phyloP scores from a whole-genome alignment of 2,888 invertebrate species.

The Drosophila prostipennis region DNA sequence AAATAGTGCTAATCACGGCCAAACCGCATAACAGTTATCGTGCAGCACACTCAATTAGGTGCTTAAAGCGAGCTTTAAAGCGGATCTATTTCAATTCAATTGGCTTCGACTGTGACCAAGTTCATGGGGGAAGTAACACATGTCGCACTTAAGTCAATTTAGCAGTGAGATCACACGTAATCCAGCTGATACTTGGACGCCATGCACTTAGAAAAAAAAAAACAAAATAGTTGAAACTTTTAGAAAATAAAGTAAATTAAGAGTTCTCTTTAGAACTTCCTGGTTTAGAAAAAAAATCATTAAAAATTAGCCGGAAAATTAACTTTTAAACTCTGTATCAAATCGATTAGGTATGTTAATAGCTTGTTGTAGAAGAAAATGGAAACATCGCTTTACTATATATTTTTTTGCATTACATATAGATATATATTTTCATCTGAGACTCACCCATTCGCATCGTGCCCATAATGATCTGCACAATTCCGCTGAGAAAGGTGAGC shows the following conservation, averaged over 20 bases:
- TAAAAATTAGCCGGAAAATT: background rate
- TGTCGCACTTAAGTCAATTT: conserved; percentile 42
- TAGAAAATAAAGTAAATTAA: too few species aligned
- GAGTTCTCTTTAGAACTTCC: too few species aligned
- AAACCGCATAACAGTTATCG: conserved; percentile 28
- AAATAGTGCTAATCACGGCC: conserved; percentile 22
- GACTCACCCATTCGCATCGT: conserved; percentile 89
- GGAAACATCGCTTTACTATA: too few species aligned
- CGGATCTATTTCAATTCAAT: conserved; percentile 34
- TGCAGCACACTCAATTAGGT: conserved; percentile 26
- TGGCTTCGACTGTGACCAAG: conserved; percentile 18
- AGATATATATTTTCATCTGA: too few species aligned
- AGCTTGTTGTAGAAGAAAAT: too few species aligned
- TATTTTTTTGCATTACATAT: too few species aligned
- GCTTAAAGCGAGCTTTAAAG: conserved; percentile 17
- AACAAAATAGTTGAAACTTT: too few species aligned
- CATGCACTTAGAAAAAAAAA: background rate
- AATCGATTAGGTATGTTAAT: too few species aligned
- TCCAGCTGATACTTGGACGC: background rate
- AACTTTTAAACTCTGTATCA: background rate
- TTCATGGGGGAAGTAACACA: conserved; percentile 28
- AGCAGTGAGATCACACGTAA: conserved; percentile 22
- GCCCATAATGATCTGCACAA: conserved; percentile 92
- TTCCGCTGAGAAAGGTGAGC: conserved; percentile 91
- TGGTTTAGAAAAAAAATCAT: too few species aligned